Conservation (phyloP, 2,113 vertebrate species). For the Grallaria varia region DNA sequence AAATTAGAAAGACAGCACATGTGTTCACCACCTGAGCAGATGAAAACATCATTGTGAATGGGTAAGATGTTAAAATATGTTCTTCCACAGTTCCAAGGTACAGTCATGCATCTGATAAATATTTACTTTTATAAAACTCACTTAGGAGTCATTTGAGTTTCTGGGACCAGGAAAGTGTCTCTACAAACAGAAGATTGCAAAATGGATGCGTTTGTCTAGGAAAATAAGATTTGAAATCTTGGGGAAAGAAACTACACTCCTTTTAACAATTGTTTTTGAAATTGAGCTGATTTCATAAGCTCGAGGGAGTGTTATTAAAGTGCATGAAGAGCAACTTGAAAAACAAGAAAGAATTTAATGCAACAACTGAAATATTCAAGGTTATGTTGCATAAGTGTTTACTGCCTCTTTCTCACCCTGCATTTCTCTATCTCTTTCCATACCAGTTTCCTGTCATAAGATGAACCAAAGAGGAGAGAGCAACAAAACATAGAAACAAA, state of each 20-base stretch:
- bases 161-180: background rate
- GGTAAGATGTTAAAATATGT: conserved; percentile 23
- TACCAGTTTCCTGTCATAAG: background rate
- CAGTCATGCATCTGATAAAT: conserved; percentile 37
- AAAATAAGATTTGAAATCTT: background rate
- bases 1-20: conserved; percentile 51
- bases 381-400: background rate
- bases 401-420: background rate
- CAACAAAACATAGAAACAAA: background rate
- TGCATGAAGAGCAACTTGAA: background rate
- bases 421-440: background rate
- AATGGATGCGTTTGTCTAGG: background rate
- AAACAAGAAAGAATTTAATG: background rate
- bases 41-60: conserved; percentile 12
- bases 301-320: background rate
- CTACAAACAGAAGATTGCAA: background rate
- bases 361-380: background rate
- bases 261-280: background rate
- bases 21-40: conserved; percentile 57
- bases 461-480: background rate
- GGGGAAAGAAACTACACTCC: background rate
- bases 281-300: background rate
- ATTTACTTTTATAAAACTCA: conserved; percentile 32
- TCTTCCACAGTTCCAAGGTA: background rate
- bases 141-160: background rate